Percentiles rank a stretch among this genome's conserved stretches.
Evolutionary conservation across 1,140 invertebrate species (phyloP).

Genomic region (Formica exsecta): DNA sequence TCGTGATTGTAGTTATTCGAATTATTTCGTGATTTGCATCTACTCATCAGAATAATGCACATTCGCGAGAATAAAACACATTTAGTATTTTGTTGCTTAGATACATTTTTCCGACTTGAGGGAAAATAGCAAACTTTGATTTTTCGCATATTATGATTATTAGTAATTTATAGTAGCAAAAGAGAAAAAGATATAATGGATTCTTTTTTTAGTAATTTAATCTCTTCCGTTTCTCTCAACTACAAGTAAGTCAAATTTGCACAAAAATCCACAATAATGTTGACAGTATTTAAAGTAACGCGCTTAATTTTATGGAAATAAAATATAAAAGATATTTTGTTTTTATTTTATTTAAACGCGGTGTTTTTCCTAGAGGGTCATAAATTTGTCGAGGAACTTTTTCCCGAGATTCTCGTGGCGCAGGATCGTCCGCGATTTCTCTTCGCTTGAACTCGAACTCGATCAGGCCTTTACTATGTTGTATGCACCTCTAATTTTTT

Average conservation of each 20-base stretch:
- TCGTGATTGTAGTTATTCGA: neutral
- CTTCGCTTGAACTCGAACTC: constrained; percentile 51
- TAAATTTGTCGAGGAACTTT: constrained; percentile 23
- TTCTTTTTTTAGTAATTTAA: neutral
- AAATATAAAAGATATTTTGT: neutral
- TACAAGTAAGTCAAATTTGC: neutral
- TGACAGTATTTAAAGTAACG: too few species aligned
- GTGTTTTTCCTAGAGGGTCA: constrained; percentile 13
- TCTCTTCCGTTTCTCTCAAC: neutral
- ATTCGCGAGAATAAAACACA: neutral
- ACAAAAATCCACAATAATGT: neutral
- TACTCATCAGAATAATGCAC: constrained; percentile 4
- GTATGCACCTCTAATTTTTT: constrained; percentile 63
- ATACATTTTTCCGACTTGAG: neutral
- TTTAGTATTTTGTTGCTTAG: neutral
- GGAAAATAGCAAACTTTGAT: neutral
- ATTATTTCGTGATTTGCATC: neutral
- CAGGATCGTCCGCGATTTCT: constrained; percentile 64
- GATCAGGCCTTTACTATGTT: constrained; percentile 64
- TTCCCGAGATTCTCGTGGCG: neutral
- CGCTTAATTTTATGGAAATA: neutral
- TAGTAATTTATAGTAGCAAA: neutral
- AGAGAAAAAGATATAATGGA: neutral
- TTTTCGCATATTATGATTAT: neutral
- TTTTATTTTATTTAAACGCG: neutral